These are phyloP conservation scores for Dissostichus mawsoni DNA, from an alignment of 2,113 vertebrate genomes.

Conservation along the genomic window DNA sequence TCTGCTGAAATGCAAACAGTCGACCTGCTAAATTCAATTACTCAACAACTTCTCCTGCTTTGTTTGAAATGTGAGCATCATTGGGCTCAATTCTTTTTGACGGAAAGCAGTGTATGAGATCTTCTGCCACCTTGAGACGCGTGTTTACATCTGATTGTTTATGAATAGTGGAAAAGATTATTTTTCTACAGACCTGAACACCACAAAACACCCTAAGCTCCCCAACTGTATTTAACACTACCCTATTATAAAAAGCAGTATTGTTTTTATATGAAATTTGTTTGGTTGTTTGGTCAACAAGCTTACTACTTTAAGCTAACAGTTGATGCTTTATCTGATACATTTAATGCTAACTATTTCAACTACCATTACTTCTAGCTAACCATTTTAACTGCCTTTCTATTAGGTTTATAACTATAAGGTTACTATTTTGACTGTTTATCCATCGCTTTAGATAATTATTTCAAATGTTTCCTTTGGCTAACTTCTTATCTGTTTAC, in stretches of 20 bases:
- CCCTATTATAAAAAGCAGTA: too few species aligned
- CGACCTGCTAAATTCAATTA: conserved; percentile 30
- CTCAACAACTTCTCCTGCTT: conserved; percentile 4
- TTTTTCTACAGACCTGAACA: not conserved
- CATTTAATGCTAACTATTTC: not conserved
- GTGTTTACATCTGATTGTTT: conserved; percentile 30
- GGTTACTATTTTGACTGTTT: too few species aligned
- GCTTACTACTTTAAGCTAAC: too few species aligned
- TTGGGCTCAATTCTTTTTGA: not conserved
- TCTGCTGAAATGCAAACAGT: conserved; percentile 30
- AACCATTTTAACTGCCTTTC: not conserved
- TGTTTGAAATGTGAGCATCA: conserved; percentile 14
- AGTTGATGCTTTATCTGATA: not conserved
- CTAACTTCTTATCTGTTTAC: too few species aligned
- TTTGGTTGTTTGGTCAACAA: too few species aligned
- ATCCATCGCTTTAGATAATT: too few species aligned
- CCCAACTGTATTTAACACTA: not conserved
- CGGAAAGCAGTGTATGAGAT: not conserved
- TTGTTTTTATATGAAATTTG: too few species aligned
- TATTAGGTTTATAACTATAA: too few species aligned
- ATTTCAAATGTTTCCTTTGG: too few species aligned
- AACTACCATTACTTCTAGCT: not conserved
- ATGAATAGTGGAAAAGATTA: conserved; percentile 16
- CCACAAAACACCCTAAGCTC: not conserved
- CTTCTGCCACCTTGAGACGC: not conserved